These are phyloP conservation scores for Acanthopleura granulata DNA, from an alignment of 2,888 invertebrate genomes.

Conservation along the genomic window DNA sequence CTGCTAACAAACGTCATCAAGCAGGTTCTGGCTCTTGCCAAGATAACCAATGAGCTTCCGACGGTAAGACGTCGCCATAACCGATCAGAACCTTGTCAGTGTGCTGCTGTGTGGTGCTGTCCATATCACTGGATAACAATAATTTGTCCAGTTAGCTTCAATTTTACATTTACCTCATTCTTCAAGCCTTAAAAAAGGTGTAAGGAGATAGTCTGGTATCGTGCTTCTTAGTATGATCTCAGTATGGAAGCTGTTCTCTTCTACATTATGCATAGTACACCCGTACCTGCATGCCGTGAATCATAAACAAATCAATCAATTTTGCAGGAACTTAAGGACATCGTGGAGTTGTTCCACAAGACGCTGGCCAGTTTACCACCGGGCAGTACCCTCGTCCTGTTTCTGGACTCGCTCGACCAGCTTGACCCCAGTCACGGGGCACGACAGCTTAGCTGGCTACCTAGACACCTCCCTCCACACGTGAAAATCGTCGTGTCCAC, in stretches of 20 bases:
- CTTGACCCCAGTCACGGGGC: constrained; percentile 50
- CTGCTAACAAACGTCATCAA: constrained; percentile 43
- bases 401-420: constrained; percentile 58
- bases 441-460: constrained; percentile 54
- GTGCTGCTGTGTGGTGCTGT: too few species aligned
- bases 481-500: constrained; percentile 59
- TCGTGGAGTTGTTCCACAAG: constrained; percentile 39
- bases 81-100: too few species aligned
- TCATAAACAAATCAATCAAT: not conserved
- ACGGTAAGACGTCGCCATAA: constrained; percentile 29
- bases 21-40: constrained; percentile 41
- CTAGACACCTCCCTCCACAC: constrained; percentile 40
- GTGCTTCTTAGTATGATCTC: too few species aligned
- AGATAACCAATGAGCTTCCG: constrained; percentile 28
- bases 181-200: too few species aligned
- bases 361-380: constrained; percentile 28
- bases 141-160: too few species aligned
- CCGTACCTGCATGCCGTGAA: not conserved
- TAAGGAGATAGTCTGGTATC: too few species aligned
- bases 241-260: too few species aligned
- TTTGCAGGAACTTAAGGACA: constrained; percentile 41
- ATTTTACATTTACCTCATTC: too few species aligned
- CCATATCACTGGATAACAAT: too few species aligned
- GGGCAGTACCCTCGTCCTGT: constrained; percentile 39
- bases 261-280: too few species aligned